Conservation (phyloP, 1,140 invertebrate genomes). For the Drosophila micromelanica region DNA sequence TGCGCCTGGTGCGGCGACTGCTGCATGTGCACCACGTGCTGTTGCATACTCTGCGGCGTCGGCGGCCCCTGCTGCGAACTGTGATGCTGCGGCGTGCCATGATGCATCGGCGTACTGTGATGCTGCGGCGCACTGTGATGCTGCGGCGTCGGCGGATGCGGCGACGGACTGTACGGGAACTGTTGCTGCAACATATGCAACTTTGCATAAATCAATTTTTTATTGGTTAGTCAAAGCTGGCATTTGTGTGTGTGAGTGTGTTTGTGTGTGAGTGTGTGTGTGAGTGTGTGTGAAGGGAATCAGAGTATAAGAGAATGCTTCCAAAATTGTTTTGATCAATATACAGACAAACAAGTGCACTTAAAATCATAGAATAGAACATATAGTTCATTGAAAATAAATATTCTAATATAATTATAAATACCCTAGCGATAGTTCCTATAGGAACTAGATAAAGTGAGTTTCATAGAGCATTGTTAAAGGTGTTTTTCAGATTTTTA, state of each 20-base stretch:
- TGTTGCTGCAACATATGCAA: slow-evolving; percentile 84
- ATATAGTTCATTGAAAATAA: too few species aligned
- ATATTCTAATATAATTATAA: too few species aligned
- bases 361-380: neutral
- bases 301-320: neutral
- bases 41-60: slow-evolving; percentile 82
- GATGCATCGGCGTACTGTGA: slow-evolving; percentile 57
- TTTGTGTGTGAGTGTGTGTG: neutral
- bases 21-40: slow-evolving; percentile 82
- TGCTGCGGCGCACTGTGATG: slow-evolving; percentile 75
- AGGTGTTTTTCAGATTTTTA: too few species aligned
- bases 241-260: slow-evolving; percentile 16
- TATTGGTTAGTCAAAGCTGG: slow-evolving; percentile 63
- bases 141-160: slow-evolving; percentile 78
- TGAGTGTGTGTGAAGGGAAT: neutral
- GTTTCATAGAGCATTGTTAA: too few species aligned
- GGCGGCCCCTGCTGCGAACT: slow-evolving; percentile 72
- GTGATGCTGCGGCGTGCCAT: slow-evolving; percentile 10
- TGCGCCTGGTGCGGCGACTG: slow-evolving; percentile 68
- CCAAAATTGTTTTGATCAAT: neutral
- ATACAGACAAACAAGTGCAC: neutral
- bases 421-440: too few species aligned
- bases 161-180: slow-evolving; percentile 84
- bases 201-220: slow-evolving; percentile 77
- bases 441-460: too few species aligned